Evolutionary conservation across 2,888 invertebrate genomes (phyloP), one percentile per base, ranked within the genome.

Genomic region (Mycalesis mineus): DNA sequence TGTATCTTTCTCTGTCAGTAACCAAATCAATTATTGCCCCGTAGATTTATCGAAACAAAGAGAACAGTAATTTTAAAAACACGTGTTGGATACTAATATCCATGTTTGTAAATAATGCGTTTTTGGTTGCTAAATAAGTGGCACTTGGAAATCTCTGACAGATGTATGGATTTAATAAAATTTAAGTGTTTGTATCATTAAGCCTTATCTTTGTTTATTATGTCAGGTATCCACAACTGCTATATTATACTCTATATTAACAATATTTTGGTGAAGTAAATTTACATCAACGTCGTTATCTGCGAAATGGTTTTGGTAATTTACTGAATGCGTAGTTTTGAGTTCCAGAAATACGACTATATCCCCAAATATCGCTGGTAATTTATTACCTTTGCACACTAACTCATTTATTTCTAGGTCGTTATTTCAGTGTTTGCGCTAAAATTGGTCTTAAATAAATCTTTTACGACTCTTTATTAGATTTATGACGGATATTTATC

Each of bases 271-370:
- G 22, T 33, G n/a, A 49, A 13, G 14, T 17, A 33, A 47, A 33
- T 15, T 14, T 36, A 17, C 11, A 3, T 48, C 4, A 33, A 33
- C n/a, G 36, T 22, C 22, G 22, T 37, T 49, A 37, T 13, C n/a
- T 37, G 37, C 9, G 37, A 37, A 49, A 49, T 37, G 5, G 28
- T 37, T 49, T 37, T 49, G 28, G 37, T 49, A 49, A 37, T 37
- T 49, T 49, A 49, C 37, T 49, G 22, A 36, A 37, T 37, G 8
- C 22, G 37, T 22, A 37, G 8, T 37, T 49, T 28, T 5, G 13
- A 13, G 11, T 36, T 48, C 47, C 33, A 11, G 31, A 33, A 45
- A 29, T 36, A 33, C n/a, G n/a, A n/a, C 7, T 29, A 36, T n/a
- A 13, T 28, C 8, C n/a, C 11, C 14, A 9, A 15, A 14, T 4